Evolutionary conservation across 2,797 vertebrate genomes (phyloP).

Genomic region (Amblyopsis hoosieri): DNA sequence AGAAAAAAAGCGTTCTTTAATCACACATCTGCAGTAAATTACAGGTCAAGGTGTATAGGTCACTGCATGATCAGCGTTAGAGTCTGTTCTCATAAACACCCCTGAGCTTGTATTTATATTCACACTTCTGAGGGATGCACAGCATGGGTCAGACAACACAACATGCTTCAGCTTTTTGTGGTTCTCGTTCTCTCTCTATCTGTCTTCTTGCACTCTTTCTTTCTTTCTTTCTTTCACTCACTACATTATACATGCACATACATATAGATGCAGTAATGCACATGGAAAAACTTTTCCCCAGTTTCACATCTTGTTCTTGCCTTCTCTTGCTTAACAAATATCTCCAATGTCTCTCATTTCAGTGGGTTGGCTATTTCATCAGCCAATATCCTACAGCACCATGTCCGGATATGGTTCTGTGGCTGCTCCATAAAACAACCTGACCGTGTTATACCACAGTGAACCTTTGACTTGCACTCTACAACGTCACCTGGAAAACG

Average conservation of each 20-base stretch:
- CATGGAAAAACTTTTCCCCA: conserved; percentile 6
- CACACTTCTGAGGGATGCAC: conserved; percentile 1
- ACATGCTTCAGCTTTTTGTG: not conserved
- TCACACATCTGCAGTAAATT: conserved; percentile 6
- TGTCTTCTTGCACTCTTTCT: not conserved
- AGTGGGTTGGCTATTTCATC: conserved; percentile 26
- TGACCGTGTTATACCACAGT: conserved; percentile 32
- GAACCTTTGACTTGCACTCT: conserved; percentile 29
- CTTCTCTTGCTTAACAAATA: conserved; percentile 28
- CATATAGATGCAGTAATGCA: not conserved
- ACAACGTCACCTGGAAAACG: conserved; percentile 17
- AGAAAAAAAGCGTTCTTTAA: no score
- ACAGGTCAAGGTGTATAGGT: conserved; percentile 14
- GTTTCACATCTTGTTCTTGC: conserved; percentile 21
- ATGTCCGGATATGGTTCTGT: conserved; percentile 56
- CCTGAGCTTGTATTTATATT: conserved; percentile 16
- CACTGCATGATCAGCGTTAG: conserved; percentile 3
- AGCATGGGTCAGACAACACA: conserved; percentile 7
- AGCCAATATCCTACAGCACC: conserved; percentile 35
- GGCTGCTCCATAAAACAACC: conserved; percentile 49
- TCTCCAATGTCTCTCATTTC: conserved; percentile 23
- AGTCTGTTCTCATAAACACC: conserved; percentile 16
- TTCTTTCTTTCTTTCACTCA: conserved; percentile 2
- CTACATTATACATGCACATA: conserved; percentile 3
- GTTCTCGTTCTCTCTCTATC: not conserved